Percentiles rank a stretch among this genome's conserved stretches.
Evolutionary conservation across 2,797 vertebrate genomes (phyloP).

Genomic region (Tadarida brasiliensis): DNA sequence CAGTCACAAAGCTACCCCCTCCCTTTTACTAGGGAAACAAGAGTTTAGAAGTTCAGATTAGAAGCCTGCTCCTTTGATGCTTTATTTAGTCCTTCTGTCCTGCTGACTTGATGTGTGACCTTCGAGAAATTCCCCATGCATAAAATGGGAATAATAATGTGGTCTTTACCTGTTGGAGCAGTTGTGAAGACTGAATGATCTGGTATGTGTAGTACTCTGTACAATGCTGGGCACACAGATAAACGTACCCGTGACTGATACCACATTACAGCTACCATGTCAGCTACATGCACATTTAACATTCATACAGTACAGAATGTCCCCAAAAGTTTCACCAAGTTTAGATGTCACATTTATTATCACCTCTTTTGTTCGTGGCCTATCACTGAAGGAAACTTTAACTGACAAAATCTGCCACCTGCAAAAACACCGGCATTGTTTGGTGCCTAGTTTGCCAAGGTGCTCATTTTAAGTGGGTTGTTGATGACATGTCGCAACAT

Average conservation of each 20-base stretch:
- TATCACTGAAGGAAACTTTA: constrained; percentile 55
- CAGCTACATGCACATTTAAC: not conserved
- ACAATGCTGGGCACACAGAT: not conserved
- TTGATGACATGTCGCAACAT: constrained; percentile 62
- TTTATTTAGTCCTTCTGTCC: not conserved
- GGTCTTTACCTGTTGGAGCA: not conserved
- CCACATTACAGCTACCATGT: not conserved
- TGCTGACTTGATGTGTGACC: not conserved
- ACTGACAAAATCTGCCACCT: constrained; percentile 46
- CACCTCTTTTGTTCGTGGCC: not conserved
- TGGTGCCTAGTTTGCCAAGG: constrained; percentile 52
- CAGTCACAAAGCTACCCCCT: not conserved
- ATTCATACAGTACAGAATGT: not conserved
- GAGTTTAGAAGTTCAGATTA: not conserved
- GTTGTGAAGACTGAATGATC: not conserved
- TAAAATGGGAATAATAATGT: not conserved
- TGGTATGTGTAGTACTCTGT: not conserved
- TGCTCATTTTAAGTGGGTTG: constrained; percentile 66
- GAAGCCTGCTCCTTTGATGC: constrained; percentile 2
- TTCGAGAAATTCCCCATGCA: not conserved
- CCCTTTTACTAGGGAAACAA: not conserved
- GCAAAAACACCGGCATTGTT: constrained; percentile 50
- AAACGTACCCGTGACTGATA: not conserved
- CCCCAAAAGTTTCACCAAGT: constrained; percentile 8
- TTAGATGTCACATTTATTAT: constrained; percentile 24